phyloP scores from a whole-genome alignment of 2,888 invertebrate genomes.

The Zygothrica quintamaculata region DNA sequence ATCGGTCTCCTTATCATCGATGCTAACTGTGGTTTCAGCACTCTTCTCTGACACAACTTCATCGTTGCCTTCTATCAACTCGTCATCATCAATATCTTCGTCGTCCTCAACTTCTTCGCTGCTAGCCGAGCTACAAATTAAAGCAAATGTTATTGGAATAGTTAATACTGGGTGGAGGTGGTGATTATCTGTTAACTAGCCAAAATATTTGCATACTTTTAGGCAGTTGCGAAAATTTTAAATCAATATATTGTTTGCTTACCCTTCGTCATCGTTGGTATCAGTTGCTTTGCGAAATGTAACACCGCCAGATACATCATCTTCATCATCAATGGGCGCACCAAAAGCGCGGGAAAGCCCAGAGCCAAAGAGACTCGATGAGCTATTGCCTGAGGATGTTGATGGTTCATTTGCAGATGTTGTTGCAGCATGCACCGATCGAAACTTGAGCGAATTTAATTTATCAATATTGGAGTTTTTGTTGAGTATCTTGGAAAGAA shows the following conservation, averaged over 20 bases:
- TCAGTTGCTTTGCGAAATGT: constrained; percentile 68
- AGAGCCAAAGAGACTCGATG: constrained; percentile 58
- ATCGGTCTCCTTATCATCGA: constrained; percentile 48
- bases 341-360: constrained; percentile 78
- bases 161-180: too few species aligned
- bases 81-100: constrained; percentile 47
- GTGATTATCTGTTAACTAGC: too few species aligned
- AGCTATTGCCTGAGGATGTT: constrained; percentile 12
- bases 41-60: constrained; percentile 53
- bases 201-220: constrained; percentile 17
- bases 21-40: constrained; percentile 33
- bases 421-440: constrained; percentile 52
- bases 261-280: constrained; percentile 52
- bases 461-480: constrained; percentile 86
- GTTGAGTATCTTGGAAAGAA: constrained; percentile 87
- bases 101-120: constrained; percentile 60
- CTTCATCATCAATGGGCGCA: constrained; percentile 72
- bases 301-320: constrained; percentile 67
- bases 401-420: constrained; percentile 20
- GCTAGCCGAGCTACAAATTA: constrained; percentile 34
- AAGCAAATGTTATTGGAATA: not conserved
- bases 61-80: constrained; percentile 48
- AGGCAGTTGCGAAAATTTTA: constrained; percentile 6
- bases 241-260: constrained; percentile 16
- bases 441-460: constrained; percentile 84